Conservation (phyloP, 2,113 vertebrate species). For the Andinoacara biseriatus region DNA sequence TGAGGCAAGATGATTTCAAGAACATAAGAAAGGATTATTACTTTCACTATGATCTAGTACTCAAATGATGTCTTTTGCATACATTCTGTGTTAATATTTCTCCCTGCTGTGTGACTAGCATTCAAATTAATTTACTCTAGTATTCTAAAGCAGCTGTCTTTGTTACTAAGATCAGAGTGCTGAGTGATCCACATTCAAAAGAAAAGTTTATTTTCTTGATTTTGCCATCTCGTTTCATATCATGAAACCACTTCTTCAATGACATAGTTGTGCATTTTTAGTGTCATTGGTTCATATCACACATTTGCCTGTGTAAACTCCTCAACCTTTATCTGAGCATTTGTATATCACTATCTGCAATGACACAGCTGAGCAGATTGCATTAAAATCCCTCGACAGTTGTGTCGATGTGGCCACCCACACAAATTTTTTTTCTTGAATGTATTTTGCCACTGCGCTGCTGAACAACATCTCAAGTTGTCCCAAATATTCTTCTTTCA, state of each 20-base stretch:
- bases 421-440: conserved; percentile 7
- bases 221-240: background rate
- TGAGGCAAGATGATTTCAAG: conserved; percentile 30
- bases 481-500: conserved; percentile 34
- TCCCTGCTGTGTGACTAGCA: background rate
- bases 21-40: conserved; percentile 47
- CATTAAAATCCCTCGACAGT: conserved; percentile 21
- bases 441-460: conserved; percentile 8
- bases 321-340: conserved; percentile 9
- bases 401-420: conserved; percentile 13
- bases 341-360: conserved; percentile 36
- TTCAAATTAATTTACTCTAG: conserved; percentile 43
- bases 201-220: background rate
- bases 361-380: conserved; percentile 47
- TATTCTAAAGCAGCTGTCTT: conserved; percentile 37
- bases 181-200: background rate
- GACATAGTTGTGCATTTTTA: background rate
- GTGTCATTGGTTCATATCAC: conserved; percentile 19
- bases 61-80: conserved; percentile 27
- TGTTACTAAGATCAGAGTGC: conserved; percentile 1
- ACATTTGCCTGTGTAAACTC: conserved; percentile 22
- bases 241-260: background rate
- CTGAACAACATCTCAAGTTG: conserved; percentile 31
- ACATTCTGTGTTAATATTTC: background rate
- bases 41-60: conserved; percentile 26